Evolutionary conservation across 1,140 invertebrate species (phyloP), one percentile per base, ranked within the genome.

Genomic region (Aphelenchoides fujianensis): DNA sequence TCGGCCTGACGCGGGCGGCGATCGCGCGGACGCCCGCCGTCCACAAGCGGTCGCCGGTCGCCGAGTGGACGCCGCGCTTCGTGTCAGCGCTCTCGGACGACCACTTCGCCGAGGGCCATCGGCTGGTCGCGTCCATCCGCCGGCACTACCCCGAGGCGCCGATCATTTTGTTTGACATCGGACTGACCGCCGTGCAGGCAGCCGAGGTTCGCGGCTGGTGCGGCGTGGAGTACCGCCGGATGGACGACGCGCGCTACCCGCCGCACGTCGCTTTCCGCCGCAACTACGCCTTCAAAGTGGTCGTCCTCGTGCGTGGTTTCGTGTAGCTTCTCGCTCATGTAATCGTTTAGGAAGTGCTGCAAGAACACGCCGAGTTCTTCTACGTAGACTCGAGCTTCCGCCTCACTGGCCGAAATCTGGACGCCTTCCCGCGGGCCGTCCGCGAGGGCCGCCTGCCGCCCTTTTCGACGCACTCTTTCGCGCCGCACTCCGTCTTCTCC

Each of bases 241-340:
- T 73, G 59, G 9, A 27, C 7, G 74, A 75, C 64, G 30, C n/a
- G n/a, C 28, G 71, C n/a, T 73, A 73, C 76, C 72, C 72, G 35
- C 1, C 16, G 1, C 72, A 73, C 34, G 72, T 73, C 7, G 12
- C 37, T 12, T 16, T 55, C 16, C 66, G 72, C 16, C 12, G n/a
- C n/a, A 75, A 41, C 28, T 71, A 73, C 34, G 70, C 70, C 1
- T 71, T 57, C 16, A 71, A 71, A 74, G 19, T 71, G 23, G 9
- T 71, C 0, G 74, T 75, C 36, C 34, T 48, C 12, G 70, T 71
- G 72, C 12, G 55, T 48, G 12, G 12, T 48, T 12, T 48, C 12
- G 34, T 7, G 34, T 59, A 5, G 34, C 34, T 23, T 23, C 28
- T 5, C 28, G 19, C 5, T 23, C 34, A 59, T 23, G 7, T 7